Conservation (phyloP, 2,888 invertebrate species). For the Opisthograptis luteolata region DNA sequence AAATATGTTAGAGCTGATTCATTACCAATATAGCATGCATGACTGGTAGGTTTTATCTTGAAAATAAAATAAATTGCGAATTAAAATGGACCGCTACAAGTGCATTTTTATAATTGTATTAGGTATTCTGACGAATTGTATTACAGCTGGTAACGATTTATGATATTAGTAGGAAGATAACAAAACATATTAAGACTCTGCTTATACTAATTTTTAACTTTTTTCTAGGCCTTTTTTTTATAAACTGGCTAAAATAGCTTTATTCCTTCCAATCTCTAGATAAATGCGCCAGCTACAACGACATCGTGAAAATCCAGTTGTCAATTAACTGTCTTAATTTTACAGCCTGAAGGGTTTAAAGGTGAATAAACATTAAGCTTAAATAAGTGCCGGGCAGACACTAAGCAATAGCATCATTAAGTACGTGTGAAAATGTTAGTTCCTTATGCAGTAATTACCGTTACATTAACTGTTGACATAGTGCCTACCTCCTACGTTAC, state of each 20-base stretch:
- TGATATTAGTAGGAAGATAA: too few species aligned
- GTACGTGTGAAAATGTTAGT: conserved; percentile 60
- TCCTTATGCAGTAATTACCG: conserved; percentile 52
- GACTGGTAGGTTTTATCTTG: neutral
- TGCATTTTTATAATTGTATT: neutral
- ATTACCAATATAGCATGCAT: conserved; percentile 7
- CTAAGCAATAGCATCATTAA: conserved; percentile 42
- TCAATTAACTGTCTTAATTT: neutral
- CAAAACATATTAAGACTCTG: too few species aligned
- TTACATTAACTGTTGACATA: conserved; percentile 57
- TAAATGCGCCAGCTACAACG: neutral
- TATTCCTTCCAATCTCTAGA: neutral
- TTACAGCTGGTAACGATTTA: too few species aligned
- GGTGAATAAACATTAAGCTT: conserved; percentile 5
- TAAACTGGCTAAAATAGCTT: neutral
- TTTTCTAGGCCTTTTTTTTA: too few species aligned
- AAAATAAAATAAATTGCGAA: conserved; percentile 1
- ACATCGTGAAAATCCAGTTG: too few species aligned
- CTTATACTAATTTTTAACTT: too few species aligned
- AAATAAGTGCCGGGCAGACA: conserved; percentile 8
- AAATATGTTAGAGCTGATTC: conserved; percentile 7
- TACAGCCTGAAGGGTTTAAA: neutral
- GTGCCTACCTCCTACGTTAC: conserved; percentile 46
- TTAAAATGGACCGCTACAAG: neutral
- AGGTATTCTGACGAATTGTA: neutral